Conservation (phyloP, 2,888 invertebrate species). For the Dryobota labecula region DNA sequence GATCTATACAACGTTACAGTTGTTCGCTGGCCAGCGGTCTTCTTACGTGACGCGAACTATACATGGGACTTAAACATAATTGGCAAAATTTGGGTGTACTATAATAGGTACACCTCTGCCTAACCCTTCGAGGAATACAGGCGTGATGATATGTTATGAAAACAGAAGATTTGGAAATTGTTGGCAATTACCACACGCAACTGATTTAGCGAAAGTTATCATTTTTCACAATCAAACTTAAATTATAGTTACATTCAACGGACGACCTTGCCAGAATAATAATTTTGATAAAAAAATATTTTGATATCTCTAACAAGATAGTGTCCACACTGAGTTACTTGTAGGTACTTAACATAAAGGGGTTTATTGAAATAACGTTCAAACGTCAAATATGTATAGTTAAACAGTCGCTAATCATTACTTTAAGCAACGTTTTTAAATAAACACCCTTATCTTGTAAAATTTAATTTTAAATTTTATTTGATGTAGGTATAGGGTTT, state of each 20-base stretch:
- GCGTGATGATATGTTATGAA: neutral
- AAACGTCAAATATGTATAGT: too few species aligned
- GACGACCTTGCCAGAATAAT: conserved; percentile 7
- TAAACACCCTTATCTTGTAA: too few species aligned
- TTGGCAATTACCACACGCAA: neutral
- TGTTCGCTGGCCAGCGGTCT: too few species aligned
- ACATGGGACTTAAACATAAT: too few species aligned
- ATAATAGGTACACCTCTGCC: too few species aligned
- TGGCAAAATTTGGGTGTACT: too few species aligned
- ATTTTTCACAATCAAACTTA: conserved; percentile 4
- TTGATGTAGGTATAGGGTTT: too few species aligned
- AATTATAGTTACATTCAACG: conserved; percentile 5
- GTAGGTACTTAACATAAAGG: too few species aligned
- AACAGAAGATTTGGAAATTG: neutral
- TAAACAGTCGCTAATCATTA: neutral
- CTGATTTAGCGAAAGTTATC: neutral
- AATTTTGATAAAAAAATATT: conserved; percentile 37
- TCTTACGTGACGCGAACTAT: too few species aligned
- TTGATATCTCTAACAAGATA: conserved; percentile 17
- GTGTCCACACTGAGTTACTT: conserved; percentile 14
- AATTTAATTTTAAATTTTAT: too few species aligned
- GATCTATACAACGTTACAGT: too few species aligned
- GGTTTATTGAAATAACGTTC: neutral
- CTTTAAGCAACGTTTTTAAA: neutral
- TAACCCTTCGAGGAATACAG: too few species aligned